These are phyloP conservation scores for Turritopsis dohrnii DNA, from an alignment of 30 jellyfish, hydroid and myxozoan species.

Conservation along the genomic window DNA sequence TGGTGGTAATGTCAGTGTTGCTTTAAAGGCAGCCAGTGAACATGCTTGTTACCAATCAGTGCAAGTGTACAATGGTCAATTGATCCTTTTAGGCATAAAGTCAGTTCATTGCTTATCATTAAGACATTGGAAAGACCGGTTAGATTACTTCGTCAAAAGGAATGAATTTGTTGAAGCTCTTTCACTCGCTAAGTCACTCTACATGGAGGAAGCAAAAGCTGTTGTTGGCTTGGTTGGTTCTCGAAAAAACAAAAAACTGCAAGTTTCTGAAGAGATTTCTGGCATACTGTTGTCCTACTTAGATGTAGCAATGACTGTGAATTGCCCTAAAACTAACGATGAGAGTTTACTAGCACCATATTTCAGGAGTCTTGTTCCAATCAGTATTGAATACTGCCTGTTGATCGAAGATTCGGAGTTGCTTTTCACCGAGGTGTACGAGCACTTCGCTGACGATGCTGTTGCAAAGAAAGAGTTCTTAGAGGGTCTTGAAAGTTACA, in stretches of 20 bases:
- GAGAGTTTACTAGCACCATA: conserved; percentile 50
- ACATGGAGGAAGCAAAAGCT: conserved; percentile 86
- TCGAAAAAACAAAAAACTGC: conserved; percentile 43
- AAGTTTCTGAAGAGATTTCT: conserved; percentile 75
- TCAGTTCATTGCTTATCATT: conserved; percentile 85
- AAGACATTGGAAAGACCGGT: conserved; percentile 89
- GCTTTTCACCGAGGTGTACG: conserved; percentile 81
- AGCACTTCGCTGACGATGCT: conserved; percentile 78
- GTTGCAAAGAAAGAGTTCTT: conserved; percentile 70
- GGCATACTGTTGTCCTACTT: conserved; percentile 60
- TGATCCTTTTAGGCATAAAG: conserved; percentile 90
- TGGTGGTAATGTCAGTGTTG: conserved; percentile 97
- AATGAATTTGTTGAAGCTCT: conserved; percentile 83
- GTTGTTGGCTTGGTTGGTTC: conserved; percentile 78
- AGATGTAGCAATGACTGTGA: conserved; percentile 88
- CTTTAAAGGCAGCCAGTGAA: conserved; percentile 91
- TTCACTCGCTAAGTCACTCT: conserved; percentile 68
- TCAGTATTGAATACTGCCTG: conserved; percentile 71
- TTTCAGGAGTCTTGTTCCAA: conserved; percentile 68
- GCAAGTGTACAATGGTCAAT: conserved; percentile 89
- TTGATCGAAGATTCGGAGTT: conserved; percentile 55
- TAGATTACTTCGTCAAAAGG: conserved; percentile 82
- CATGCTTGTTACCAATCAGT: conserved; percentile 94
- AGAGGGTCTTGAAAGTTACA: conserved; percentile 81
- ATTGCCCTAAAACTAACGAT: conserved; percentile 87